These are phyloP conservation scores for Aphodius granarius DNA, from an alignment of 2,888 invertebrate genomes.

Conservation along the genomic window DNA sequence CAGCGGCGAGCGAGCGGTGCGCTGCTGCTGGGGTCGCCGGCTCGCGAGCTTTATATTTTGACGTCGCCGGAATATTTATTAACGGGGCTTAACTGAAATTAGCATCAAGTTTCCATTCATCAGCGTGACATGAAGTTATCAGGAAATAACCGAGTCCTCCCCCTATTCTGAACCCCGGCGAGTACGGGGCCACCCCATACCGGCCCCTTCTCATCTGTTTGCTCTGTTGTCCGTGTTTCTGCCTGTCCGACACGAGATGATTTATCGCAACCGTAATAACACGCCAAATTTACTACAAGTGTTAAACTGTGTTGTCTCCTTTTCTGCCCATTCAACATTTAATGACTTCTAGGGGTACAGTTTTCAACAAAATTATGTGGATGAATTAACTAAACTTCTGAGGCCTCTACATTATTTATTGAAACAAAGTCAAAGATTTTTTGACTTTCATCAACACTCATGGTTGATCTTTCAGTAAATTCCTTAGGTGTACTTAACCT, in stretches of 20 bases:
- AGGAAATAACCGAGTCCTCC: constrained; percentile 52
- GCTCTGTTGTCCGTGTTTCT: constrained; percentile 31
- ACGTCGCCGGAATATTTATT: constrained; percentile 45
- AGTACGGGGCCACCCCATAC: not conserved
- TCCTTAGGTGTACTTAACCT: too few relatives aligned
- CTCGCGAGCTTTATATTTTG: constrained; percentile 27
- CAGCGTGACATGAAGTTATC: constrained; percentile 54
- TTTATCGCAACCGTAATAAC: constrained; percentile 44
- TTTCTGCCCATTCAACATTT: constrained; percentile 11
- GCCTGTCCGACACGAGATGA: constrained; percentile 35
- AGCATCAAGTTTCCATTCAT: constrained; percentile 54
- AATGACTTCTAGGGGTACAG: not conserved
- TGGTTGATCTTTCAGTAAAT: too few relatives aligned
- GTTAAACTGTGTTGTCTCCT: constrained; percentile 20
- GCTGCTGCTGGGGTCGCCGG: not conserved
- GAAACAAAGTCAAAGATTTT: too few relatives aligned
- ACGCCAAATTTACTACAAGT: constrained; percentile 40
- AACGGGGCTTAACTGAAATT: constrained; percentile 52
- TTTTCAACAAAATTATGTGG: not conserved
- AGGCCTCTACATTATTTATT: too few relatives aligned
- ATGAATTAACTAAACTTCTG: too few relatives aligned
- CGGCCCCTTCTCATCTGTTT: constrained; percentile 27
- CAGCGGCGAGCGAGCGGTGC: constrained; percentile 1
- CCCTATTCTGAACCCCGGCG: constrained; percentile 32
- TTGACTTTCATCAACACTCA: too few relatives aligned